phyloP scores from a whole-genome alignment of 2,797 vertebrate species.

The Microctenopoma steveboyesi region DNA sequence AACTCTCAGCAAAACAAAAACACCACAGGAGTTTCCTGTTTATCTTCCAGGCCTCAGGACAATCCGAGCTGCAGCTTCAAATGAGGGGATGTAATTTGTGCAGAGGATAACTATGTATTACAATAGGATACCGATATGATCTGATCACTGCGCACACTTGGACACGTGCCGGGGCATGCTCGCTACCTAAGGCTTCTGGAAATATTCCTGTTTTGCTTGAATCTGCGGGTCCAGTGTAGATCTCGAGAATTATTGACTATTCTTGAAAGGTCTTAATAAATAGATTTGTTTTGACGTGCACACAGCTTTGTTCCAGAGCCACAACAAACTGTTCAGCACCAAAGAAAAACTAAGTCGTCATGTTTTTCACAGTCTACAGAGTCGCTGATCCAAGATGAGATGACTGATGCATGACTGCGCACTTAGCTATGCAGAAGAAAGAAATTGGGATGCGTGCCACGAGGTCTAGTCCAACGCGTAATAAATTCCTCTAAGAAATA shows the following conservation, averaged over 20 bases:
- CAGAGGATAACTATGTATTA: neutral
- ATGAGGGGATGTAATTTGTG: neutral
- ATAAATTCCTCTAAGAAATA: constrained; percentile 39
- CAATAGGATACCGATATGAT: neutral
- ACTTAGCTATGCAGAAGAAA: constrained; percentile 37
- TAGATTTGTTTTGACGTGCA: constrained; percentile 27
- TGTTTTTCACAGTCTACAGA: constrained; percentile 49
- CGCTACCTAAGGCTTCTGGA: constrained; percentile 4
- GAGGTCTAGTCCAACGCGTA: constrained; percentile 30
- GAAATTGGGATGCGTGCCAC: constrained; percentile 36
- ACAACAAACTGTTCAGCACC: constrained; percentile 44
- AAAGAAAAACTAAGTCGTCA: constrained; percentile 53
- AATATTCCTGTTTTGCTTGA: constrained; percentile 1
- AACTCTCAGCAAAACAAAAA: constrained; percentile 19
- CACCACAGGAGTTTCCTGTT: constrained; percentile 23
- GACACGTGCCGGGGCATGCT: neutral
- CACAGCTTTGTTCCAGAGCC: constrained; percentile 38
- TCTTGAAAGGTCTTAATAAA: constrained; percentile 16
- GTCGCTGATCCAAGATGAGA: constrained; percentile 52
- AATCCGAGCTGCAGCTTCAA: constrained; percentile 23
- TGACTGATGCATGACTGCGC: constrained; percentile 56
- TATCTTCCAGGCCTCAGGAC: constrained; percentile 29
- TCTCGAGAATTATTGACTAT: constrained; percentile 25
- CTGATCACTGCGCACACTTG: neutral
- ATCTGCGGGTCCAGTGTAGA: neutral